Base-by-base conservation (phyloP, 2,113 vertebrate species). In the human region DNA sequence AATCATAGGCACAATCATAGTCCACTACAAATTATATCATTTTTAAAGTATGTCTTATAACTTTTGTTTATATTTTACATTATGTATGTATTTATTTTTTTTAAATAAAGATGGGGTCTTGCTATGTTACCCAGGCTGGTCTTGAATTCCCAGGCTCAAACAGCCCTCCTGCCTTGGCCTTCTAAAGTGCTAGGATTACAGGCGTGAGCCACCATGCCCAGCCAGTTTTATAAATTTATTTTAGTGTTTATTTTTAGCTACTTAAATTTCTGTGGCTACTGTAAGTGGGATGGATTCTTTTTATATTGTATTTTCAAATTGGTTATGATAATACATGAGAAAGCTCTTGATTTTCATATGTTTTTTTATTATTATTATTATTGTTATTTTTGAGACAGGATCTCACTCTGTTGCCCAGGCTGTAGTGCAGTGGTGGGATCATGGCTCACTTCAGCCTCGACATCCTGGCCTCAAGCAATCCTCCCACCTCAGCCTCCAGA, bases 281-380 rank as follows among this genome's bases (percentile, higher is more conserved):
- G 16, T 86, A 55, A 64, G 59, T 43, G 61, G 7, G 40, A 89
- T 66, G 10, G 50, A 89, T 75, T 81, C 40, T 68, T 87, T 52
- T 32, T 52, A 85, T 84, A 52, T n/a, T 85, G 3, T 81, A 81
- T 97, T 57, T 93, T 85, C 20, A 50, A 90, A 70, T 18, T 95
- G 40, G 22, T 43, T 73, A 90, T 32, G 9, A 17, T 87, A 52
- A 59, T 30, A 82, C n/a, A 59, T 80, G 3, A 48, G n/a, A 90
- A 93, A 90, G 9, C 30, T 93, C 55, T 80, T 55, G 38, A 45
- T 48, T 90, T 79, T 85, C 86, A 48, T 85, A 48, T 64, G 30
- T 64, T 64, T 32, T 27, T 30, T 30, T 64, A 64, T 64, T 64
- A 64, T 68, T 30, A 6, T 30, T 64, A 13, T 64, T 64, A 14